Conservation (phyloP, 2,888 invertebrate genomes). For the Ennomos erosarius region DNA sequence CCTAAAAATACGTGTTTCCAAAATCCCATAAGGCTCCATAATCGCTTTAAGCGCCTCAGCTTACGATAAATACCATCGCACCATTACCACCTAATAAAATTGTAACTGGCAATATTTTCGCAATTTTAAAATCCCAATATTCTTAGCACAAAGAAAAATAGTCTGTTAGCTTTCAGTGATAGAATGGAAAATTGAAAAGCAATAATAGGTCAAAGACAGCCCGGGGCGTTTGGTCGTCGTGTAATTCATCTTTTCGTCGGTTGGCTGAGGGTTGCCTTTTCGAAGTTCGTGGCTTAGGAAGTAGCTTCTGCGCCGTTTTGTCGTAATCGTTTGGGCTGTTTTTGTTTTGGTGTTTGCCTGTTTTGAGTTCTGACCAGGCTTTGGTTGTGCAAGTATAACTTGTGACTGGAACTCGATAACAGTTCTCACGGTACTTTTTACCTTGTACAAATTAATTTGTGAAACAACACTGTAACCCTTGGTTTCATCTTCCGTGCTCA, state of each 20-base stretch:
- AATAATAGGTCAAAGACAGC: conserved; percentile 52
- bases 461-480: too few species aligned
- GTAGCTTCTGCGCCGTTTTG: conserved; percentile 30
- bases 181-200: conserved; percentile 67
- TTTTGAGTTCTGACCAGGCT: conserved; percentile 8
- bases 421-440: too few species aligned
- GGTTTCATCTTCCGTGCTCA: too few species aligned
- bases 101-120: conserved; percentile 53
- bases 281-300: conserved; percentile 22
- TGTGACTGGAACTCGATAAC: conserved; percentile 1
- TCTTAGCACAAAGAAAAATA: conserved; percentile 48
- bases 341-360: conserved; percentile 17
- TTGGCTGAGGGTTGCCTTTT: conserved; percentile 45
- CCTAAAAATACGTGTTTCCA: conserved; percentile 26
- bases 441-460: too few species aligned
- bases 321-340: conserved; percentile 15
- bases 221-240: conserved; percentile 39
- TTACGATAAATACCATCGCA: conserved; percentile 50
- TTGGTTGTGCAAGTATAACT: conserved; percentile 17
- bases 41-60: conserved; percentile 39
- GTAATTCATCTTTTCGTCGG: conserved; percentile 38
- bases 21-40: conserved; percentile 34
- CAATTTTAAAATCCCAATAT: conserved; percentile 52
- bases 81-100: conserved; percentile 53
- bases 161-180: conserved; percentile 51